Evolutionary conservation across 2,797 vertebrate genomes (phyloP).

Genomic region (Gobio occitaniae): DNA sequence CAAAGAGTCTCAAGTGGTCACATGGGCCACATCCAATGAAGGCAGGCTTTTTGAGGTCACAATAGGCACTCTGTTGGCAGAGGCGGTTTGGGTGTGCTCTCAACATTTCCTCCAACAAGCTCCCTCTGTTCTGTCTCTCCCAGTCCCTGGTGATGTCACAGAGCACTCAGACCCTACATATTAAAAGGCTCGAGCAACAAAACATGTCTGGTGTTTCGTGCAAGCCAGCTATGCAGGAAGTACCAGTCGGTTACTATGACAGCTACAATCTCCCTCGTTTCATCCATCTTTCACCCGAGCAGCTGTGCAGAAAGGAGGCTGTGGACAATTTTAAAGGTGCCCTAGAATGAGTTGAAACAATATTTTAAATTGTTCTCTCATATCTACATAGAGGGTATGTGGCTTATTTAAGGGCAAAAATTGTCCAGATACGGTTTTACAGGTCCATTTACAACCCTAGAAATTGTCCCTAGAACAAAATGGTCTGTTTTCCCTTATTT

Average conservation of each 20-base stretch:
- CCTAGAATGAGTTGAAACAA: too few relatives aligned
- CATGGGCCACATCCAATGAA: conserved; percentile 67
- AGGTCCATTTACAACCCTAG: too few relatives aligned
- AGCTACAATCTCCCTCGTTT: conserved; percentile 9
- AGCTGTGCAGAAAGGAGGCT: conserved; percentile 9
- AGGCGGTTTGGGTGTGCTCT: conserved; percentile 47
- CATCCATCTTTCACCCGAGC: background rate
- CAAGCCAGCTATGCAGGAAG: conserved; percentile 26
- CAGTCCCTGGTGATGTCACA: conserved; percentile 51
- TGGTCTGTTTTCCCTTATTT: too few relatives aligned
- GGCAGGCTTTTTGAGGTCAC: conserved; percentile 69
- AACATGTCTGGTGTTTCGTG: conserved; percentile 30
- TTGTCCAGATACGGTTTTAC: too few relatives aligned
- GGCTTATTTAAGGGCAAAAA: too few relatives aligned
- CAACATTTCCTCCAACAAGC: conserved; percentile 46
- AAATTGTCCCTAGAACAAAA: too few relatives aligned
- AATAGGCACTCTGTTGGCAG: conserved; percentile 76
- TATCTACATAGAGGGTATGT: too few relatives aligned
- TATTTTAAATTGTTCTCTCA: too few relatives aligned
- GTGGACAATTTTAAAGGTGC: background rate
- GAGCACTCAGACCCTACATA: conserved; percentile 31
- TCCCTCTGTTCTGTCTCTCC: conserved; percentile 53
- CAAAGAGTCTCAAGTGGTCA: conserved; percentile 48
- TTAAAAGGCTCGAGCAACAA: conserved; percentile 5
- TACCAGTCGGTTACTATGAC: conserved; percentile 45